Conservation (phyloP, 2,888 invertebrate genomes). For the Eupithecia exiguata region DNA sequence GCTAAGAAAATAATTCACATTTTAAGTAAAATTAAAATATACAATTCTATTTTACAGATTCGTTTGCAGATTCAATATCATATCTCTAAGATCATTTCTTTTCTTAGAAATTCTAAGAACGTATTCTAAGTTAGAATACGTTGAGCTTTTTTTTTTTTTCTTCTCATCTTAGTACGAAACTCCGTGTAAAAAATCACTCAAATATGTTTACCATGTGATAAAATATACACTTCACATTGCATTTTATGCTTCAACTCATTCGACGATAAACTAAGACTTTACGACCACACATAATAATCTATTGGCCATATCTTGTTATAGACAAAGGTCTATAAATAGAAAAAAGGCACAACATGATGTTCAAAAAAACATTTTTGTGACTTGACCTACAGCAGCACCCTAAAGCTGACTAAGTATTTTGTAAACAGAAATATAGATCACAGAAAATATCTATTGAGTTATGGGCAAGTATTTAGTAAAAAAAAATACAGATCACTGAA, state of each 20-base stretch:
- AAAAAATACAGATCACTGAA: not conserved
- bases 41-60: not conserved
- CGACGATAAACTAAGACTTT: not conserved
- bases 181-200: not conserved
- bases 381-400: conserved; percentile 36
- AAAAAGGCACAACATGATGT: conserved; percentile 25
- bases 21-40: not conserved
- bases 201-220: conserved; percentile 33
- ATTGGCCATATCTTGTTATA: conserved; percentile 13
- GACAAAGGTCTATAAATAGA: conserved; percentile 1
- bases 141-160: not conserved
- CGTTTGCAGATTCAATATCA: not conserved
- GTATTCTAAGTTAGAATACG: too few relatives aligned
- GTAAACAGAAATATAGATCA: not conserved
- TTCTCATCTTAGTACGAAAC: not conserved
- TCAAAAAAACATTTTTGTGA: conserved; percentile 28
- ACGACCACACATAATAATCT: not conserved
- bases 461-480: not conserved
- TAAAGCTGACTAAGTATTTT: conserved; percentile 7
- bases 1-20: not conserved
- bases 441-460: not conserved
- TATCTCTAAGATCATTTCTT: not conserved
- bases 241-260: conserved; percentile 11
- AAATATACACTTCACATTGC: conserved; percentile 50
- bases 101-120: too few relatives aligned